Evolutionary conservation across 1,140 invertebrate genomes (phyloP).

Genomic region (Papilio aristodemus): DNA sequence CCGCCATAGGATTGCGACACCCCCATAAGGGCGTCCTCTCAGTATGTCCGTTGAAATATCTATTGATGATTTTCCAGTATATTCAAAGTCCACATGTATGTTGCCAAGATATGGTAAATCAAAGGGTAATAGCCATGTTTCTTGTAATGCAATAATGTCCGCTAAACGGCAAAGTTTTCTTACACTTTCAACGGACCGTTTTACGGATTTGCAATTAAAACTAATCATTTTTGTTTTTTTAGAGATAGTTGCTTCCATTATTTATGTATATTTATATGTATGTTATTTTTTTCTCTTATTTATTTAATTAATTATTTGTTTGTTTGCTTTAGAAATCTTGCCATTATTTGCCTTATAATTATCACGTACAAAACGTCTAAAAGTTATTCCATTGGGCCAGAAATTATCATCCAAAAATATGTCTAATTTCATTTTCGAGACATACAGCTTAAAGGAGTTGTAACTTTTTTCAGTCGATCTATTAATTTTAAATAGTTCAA

Average conservation of each 20-base stretch:
- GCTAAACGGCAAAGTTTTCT: constrained; percentile 13
- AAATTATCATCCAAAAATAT: constrained; percentile 29
- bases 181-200: constrained; percentile 30
- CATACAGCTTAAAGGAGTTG: constrained; percentile 33
- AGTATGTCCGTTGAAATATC: constrained; percentile 38
- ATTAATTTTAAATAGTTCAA: not conserved
- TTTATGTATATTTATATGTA: too few relatives aligned
- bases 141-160: constrained; percentile 36
- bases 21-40: constrained; percentile 38
- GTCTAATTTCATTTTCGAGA: constrained; percentile 28
- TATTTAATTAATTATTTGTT: too few relatives aligned
- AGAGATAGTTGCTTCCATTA: too few relatives aligned
- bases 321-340: too few relatives aligned
- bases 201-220: constrained; percentile 43
- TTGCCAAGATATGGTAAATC: constrained; percentile 34
- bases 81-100: constrained; percentile 33
- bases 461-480: not conserved
- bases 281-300: too few relatives aligned
- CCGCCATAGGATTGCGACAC: constrained; percentile 40
- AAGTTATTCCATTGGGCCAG: constrained; percentile 37
- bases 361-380: constrained; percentile 35
- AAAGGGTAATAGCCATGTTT: constrained; percentile 35
- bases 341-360: too few relatives aligned
- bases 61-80: constrained; percentile 38
- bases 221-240: too few relatives aligned